Base-by-base conservation (phyloP, 2,888 invertebrate genomes). In the Chaitophorus viminalis region DNA sequence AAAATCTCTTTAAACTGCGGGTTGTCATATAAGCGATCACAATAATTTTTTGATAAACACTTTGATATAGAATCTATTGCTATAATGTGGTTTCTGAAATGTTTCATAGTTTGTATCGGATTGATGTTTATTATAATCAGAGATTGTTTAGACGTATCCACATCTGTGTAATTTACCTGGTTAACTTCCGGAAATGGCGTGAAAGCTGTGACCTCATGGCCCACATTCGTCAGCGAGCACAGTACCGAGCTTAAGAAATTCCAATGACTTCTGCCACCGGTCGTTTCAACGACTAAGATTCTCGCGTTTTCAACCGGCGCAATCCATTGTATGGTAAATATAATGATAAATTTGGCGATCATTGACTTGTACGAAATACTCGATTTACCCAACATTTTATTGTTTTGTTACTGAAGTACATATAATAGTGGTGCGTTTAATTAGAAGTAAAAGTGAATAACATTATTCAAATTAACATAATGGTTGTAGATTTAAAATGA, bases 191-290 rank as follows among this genome's bases (percentile, higher is more conserved):
- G 89, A 60, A 90, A 88, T 6, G 90, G 90, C n/a, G 90, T 90
- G 11, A 91, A 86, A 9, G 90, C 89, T 3, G 90, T 90, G 17
- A 91, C 89, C 6, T 90, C 88, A 87, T 91, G 91, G 25, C 90
- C 90, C 21, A 90, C 88, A 11, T 90, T 88, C 17, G 89, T 90
- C 39, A 91, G 82, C 33, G 89, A 90, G 9, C 89, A 84, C 29
- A 90, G 88, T 1, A 91, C 85, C 3, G 90, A 89, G 54, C 90
- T 89, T 82, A 90, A 90, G 65, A 90, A 89, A 74, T 90, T 89
- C 77, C 90, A 90, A 78, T 91, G 90, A 86, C 90, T 90, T 11
- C 17, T 52, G 52, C 52, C 52, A 17, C 52, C 52, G 14, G 17
- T 14, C 52, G 52, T 52, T 52, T 52, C 52, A 5, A 52, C 52